phyloP scores from a whole-genome alignment of 2,113 vertebrate genomes.

The Glaucomys volans region DNA sequence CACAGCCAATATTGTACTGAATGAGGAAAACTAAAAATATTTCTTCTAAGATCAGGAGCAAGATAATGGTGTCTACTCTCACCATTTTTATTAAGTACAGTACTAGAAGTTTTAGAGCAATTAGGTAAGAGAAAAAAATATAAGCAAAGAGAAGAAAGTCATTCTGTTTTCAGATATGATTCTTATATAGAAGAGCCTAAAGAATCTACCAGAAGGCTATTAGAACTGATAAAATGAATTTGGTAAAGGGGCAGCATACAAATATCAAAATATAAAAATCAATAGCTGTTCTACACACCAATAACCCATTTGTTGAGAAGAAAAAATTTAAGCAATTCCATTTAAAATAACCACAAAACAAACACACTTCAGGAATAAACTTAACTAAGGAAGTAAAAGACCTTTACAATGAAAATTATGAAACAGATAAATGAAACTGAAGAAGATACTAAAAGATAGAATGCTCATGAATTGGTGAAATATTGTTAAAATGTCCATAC shows the following conservation, averaged over 20 bases:
- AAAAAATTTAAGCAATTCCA: not conserved
- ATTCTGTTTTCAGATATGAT: not conserved
- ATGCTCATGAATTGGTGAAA: too few species aligned
- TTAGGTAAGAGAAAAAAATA: too few species aligned
- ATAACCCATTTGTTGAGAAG: not conserved
- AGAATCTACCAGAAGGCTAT: not conserved
- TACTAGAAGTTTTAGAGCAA: too few species aligned
- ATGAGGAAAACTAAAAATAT: not conserved
- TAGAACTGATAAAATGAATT: not conserved
- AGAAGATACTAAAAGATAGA: too few species aligned
- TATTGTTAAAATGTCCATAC: too few species aligned
- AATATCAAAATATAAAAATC: not conserved
- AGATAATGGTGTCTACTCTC: not conserved
- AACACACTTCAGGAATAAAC: too few species aligned
- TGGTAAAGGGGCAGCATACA: not conserved
- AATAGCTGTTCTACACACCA: not conserved
- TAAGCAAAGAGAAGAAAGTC: not conserved
- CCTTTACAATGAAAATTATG: too few species aligned
- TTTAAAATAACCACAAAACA: not conserved
- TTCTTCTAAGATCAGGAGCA: not conserved
- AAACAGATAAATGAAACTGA: too few species aligned
- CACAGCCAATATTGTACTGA: too few species aligned
- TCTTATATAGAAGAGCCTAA: not conserved
- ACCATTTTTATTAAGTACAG: too few species aligned
- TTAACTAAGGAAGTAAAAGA: too few species aligned